phyloP scores from a whole-genome alignment of 2,797 vertebrate species.

The Leptoclinus maculatus region DNA sequence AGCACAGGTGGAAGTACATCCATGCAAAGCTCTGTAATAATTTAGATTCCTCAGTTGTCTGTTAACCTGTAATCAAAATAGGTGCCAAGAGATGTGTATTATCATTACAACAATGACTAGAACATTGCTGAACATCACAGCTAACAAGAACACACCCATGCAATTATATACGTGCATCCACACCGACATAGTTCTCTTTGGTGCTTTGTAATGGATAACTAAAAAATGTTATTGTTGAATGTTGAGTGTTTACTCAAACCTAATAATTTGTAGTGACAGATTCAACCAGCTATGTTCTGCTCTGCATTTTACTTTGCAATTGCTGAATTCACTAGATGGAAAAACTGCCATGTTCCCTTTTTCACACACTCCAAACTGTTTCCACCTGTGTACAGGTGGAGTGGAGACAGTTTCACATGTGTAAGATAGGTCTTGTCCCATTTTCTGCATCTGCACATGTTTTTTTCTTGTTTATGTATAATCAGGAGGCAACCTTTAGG shows the following conservation, averaged over 20 bases:
- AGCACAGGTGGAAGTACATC: conserved; percentile 35
- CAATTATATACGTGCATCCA: background rate
- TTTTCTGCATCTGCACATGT: background rate
- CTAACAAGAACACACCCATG: background rate
- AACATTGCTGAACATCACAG: conserved; percentile 6
- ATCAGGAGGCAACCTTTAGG: too few species aligned
- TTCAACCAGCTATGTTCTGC: too few species aligned
- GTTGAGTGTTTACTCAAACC: too few species aligned
- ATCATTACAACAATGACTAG: conserved; percentile 5
- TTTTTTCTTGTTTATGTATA: background rate
- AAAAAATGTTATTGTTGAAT: too few species aligned
- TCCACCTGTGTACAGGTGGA: background rate
- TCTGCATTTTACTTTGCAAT: background rate
- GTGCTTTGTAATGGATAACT: too few species aligned
- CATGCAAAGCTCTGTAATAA: conserved; percentile 34
- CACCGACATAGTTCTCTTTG: background rate
- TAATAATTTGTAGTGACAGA: too few species aligned
- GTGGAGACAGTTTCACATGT: conserved; percentile 1
- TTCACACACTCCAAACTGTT: background rate
- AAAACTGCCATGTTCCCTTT: background rate
- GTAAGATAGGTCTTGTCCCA: background rate
- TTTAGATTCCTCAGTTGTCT: conserved; percentile 21
- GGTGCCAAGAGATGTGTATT: conserved; percentile 1
- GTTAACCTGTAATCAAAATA: conserved; percentile 34
- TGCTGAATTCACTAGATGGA: background rate